Conservation (phyloP, 2,888 invertebrate genomes). For the Andrena camellia region DNA sequence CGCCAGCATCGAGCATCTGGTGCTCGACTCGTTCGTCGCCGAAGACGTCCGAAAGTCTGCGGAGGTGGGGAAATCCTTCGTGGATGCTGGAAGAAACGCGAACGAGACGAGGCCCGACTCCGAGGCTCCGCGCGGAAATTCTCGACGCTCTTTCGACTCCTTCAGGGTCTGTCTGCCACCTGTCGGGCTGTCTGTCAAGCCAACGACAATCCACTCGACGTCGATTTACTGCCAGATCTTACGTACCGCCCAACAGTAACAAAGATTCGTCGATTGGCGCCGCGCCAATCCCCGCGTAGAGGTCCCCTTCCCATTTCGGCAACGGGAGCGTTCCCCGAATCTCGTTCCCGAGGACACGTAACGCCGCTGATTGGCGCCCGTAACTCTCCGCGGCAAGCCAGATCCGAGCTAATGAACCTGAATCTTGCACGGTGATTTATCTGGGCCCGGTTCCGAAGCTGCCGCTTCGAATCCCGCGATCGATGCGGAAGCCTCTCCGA, state of each 20-base stretch:
- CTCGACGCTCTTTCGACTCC: slow-evolving; percentile 43
- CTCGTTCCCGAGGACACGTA: not conserved
- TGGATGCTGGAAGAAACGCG: not conserved
- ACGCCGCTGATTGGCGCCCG: not conserved
- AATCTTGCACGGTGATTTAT: too few relatives aligned
- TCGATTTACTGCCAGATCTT: slow-evolving; percentile 67
- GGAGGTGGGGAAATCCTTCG: not conserved
- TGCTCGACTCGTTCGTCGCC: too few relatives aligned
- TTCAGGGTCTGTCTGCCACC: slow-evolving; percentile 69
- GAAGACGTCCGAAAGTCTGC: not conserved
- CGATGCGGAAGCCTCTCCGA: too few relatives aligned
- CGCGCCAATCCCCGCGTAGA: slow-evolving; percentile 52
- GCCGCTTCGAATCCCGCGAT: too few relatives aligned
- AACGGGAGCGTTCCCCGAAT: not conserved
- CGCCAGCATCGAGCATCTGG: too few relatives aligned
- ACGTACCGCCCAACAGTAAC: slow-evolving; percentile 52
- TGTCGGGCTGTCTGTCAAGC: slow-evolving; percentile 74
- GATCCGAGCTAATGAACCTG: too few relatives aligned
- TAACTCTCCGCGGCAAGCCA: not conserved
- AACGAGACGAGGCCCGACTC: not conserved
- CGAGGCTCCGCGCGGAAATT: slow-evolving; percentile 21
- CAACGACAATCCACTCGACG: slow-evolving; percentile 73
- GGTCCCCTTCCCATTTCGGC: not conserved
- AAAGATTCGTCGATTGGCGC: slow-evolving; percentile 64
- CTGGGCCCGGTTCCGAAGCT: too few relatives aligned